Evolutionary conservation across 2,797 vertebrate genomes (phyloP), one percentile per base, ranked within the genome.

Genomic region (Sciurus vulgaris): DNA sequence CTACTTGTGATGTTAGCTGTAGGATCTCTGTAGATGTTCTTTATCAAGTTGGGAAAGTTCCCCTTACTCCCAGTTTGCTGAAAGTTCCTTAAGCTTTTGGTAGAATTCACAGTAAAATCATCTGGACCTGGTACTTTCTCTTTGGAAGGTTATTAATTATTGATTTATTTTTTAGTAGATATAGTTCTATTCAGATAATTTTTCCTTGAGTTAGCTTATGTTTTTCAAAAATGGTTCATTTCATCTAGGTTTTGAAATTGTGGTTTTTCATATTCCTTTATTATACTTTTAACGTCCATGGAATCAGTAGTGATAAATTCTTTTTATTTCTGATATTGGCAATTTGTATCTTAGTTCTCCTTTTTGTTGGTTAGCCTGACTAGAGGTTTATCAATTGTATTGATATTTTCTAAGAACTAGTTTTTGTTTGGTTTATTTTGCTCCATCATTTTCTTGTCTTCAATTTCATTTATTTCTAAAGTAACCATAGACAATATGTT

Each of bases 401-500:
- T 26, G 22, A n/a, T 85, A 12, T 61, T 84, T 69, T 84, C 12
- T 49, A 89, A 84, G 51, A 70, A 67, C 10, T 20, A 69, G 13
- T 18, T 87, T 83, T 59, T 47, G 38, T 87, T 69, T 83, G 67
- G 28, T 44, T 88, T 15, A 41, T 61, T 26, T 47, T 70, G 77
- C 28, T 83, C 26, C 33, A 7, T 28, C 28, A 38, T 74, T 74
- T 76, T 74, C 11, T 33, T 59, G 5, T 65, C n/a, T 47, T 35
- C 35, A 89, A 17, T 77, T 79, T 81, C 35, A 67, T 83, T 89
- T 88, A 86, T 63, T 72, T 94, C 24, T 76, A 61, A 61, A 61
- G 59, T 26, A 61, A 24, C 59, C 59, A 61, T 11, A 61, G 59
- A 61, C 3, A 61, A 61, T 61, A 61, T 61, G 24, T 61, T 61